Conservation (phyloP, 2,888 invertebrate genomes). For the Blastobasis adustella region DNA sequence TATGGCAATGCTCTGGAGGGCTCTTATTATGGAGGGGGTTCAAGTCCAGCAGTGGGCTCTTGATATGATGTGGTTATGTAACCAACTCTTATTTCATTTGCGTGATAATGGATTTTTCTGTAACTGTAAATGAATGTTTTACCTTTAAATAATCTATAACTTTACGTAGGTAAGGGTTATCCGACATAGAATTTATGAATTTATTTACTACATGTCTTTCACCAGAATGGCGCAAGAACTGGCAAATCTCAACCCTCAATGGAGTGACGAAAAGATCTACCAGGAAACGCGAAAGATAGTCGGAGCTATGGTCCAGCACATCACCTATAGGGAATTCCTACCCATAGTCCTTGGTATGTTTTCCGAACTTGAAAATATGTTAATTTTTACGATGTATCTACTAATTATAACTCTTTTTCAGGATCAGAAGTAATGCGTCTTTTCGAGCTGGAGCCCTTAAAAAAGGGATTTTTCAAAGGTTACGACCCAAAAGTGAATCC, state of each 20-base stretch:
- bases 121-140: too few relatives aligned
- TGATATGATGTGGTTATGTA: too few relatives aligned
- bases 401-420: constrained; percentile 20
- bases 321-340: constrained; percentile 88
- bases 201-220: not conserved
- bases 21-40: too few relatives aligned
- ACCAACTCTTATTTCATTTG: too few relatives aligned
- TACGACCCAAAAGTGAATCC: constrained; percentile 83
- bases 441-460: constrained; percentile 82
- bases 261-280: constrained; percentile 91
- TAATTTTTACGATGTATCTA: not conserved
- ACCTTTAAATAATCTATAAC: too few relatives aligned
- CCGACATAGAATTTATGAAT: too few relatives aligned
- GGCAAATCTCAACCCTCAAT: constrained; percentile 84
- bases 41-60: too few relatives aligned
- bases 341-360: constrained; percentile 82
- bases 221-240: constrained; percentile 82
- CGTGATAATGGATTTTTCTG: too few relatives aligned
- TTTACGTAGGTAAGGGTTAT: too few relatives aligned
- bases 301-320: constrained; percentile 87
- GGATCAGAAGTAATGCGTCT: constrained; percentile 83
- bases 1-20: too few relatives aligned
- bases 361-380: not conserved
- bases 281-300: constrained; percentile 90
- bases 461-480: constrained; percentile 80